Conservation (phyloP, 37 sponge, comb jelly and placozoan species). For the Chondrosia reniformis region DNA sequence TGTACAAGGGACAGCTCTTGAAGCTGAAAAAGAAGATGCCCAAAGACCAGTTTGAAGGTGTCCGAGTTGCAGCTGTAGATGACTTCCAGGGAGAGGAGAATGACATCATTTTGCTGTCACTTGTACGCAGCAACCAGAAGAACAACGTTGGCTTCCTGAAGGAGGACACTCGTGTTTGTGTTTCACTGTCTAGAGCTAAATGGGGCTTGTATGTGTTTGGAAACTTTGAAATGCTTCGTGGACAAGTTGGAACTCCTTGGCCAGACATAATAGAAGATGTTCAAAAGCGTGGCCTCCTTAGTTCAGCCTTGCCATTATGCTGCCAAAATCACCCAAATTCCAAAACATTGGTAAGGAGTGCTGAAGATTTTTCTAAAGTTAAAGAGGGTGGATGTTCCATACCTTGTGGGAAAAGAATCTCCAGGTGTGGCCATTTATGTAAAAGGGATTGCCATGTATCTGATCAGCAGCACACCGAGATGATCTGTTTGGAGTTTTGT, state of each 20-base stretch:
- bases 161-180: constrained; percentile 56
- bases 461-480: constrained; percentile 61
- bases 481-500: constrained; percentile 56
- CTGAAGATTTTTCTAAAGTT: constrained; percentile 51
- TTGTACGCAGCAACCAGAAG: constrained; percentile 69
- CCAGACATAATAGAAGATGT: constrained; percentile 43
- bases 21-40: constrained; percentile 38
- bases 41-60: constrained; percentile 51
- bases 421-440: constrained; percentile 80
- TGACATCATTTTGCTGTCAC: constrained; percentile 82
- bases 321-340: constrained; percentile 78
- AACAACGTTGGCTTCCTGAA: constrained; percentile 74
- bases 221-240: constrained; percentile 60
- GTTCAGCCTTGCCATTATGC: constrained; percentile 42
- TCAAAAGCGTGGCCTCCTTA: constrained; percentile 29
- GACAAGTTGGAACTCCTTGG: constrained; percentile 59
- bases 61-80: constrained; percentile 69
- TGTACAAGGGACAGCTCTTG: constrained; percentile 83
- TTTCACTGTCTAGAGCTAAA: constrained; percentile 70
- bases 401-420: constrained; percentile 44
- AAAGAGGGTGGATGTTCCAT: constrained; percentile 71
- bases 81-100: constrained; percentile 98
- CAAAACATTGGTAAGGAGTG: constrained; percentile 12
- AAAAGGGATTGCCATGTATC: constrained; percentile 43
- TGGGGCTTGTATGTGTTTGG: constrained; percentile 68